A percentile compares a stretch with the other conserved stretches of the same genome.
phyloP scores from a whole-genome alignment of 2,113 vertebrate genomes.

The Burhinus bistriatus region DNA sequence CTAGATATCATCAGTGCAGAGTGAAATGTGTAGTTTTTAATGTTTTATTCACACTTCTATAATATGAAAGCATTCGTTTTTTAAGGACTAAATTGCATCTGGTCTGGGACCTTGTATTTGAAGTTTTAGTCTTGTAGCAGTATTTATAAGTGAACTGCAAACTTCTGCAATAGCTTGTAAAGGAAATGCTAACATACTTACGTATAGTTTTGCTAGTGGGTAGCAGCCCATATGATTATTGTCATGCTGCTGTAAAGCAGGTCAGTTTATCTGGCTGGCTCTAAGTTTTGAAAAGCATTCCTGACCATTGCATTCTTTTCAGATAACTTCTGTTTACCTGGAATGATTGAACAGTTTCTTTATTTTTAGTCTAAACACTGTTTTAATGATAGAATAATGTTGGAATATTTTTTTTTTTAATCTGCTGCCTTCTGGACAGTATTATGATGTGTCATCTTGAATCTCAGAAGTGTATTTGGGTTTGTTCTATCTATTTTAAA shows the following conservation, averaged over 20 bases:
- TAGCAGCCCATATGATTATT: background rate
- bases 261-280: background rate
- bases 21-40: background rate
- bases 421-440: background rate
- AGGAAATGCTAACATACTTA: background rate
- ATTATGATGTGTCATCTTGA: background rate
- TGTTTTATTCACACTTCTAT: background rate
- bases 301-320: too few species aligned
- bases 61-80: background rate
- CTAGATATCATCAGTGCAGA: background rate
- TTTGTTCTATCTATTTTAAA: background rate
- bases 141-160: background rate
- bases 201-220: background rate
- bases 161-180: background rate
- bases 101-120: background rate
- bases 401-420: background rate
- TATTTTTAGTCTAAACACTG: background rate
- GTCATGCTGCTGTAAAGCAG: background rate
- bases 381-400: background rate
- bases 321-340: too few species aligned
- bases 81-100: background rate
- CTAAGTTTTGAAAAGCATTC: background rate
- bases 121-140: background rate
- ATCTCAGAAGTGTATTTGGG: background rate
- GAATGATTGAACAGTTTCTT: background rate